Evolutionary conservation across 2,797 vertebrate genomes (phyloP), one percentile per base, ranked within the genome.

Genomic region (Chloroceryle inda): DNA sequence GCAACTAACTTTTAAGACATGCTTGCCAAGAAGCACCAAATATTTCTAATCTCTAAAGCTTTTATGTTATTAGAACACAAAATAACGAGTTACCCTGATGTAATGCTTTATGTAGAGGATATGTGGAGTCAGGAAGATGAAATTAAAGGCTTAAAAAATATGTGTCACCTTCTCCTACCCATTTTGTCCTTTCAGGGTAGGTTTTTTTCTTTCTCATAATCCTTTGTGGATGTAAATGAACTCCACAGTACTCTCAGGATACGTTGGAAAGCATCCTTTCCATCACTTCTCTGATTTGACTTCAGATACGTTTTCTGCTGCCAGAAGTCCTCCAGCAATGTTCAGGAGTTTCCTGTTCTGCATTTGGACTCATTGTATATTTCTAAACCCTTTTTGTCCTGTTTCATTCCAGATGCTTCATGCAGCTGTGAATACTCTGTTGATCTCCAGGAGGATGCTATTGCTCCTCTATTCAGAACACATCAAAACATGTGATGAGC

Each of bases 31-130:
- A 82, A 93, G 16, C 31, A 76, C 71, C 72, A 89, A 92, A 73
- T 85, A 93, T 82, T 79, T 71, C 71, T 85, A 44, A 93, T 89
- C 77, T 79, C 71, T 76, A 79, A 86, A 52, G 67, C 67, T 91
- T 79, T 89, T 52, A 23, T 85, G 59, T 62, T 89, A 76, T 61
- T 94, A 63, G 38, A 89, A 76, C 31, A 59, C 33, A 91, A 87
- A 89, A 87, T 89, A 87, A 29, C 27, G 91, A 82, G 50, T 24
- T 76, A 78, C 52, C 47, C 67, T 76, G 61, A 76, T 29, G 44
- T 62, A 89, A 59, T 21, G 69, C 35, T 45, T 87, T 90, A 58
- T 0, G 0, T 4, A 76, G 24, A 82, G n/a, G 33, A 73, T 69
- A 40, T 21, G 76, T 73, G 47, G 71, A 85, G 15, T 33, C 55